A percentile compares a stretch with the other conserved stretches of the same genome.
phyloP scores from a whole-genome alignment of 2,113 vertebrate genomes.

The Pelmatolapia mariae region DNA sequence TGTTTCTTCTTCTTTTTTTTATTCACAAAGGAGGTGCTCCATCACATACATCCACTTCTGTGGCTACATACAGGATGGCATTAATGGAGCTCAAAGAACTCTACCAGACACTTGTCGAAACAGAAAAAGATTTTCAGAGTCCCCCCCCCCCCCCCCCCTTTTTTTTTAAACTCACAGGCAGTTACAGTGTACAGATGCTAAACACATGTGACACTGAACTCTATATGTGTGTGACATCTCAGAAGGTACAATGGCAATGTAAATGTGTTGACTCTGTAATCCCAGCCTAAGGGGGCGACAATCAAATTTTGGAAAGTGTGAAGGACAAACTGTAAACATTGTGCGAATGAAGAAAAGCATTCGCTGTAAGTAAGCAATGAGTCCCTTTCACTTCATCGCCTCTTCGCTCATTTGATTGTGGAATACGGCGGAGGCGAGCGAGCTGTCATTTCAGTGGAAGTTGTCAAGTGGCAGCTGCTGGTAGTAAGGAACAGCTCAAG shows the following conservation, averaged over 20 bases:
- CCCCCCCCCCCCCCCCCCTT: rapidly evolving
- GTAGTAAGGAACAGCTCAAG: slow-evolving; percentile 1
- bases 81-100: neutral
- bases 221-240: neutral
- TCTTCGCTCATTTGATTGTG: neutral
- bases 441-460: neutral
- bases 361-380: neutral
- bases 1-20: neutral
- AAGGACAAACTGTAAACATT: neutral
- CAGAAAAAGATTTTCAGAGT: neutral
- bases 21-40: neutral
- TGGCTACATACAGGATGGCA: neutral
- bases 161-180: neutral
- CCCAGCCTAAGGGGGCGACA: neutral
- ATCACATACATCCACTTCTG: neutral
- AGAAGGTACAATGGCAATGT: neutral
- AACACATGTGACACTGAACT: neutral
- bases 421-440: neutral
- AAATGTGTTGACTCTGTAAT: neutral
- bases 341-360: neutral
- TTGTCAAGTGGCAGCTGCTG: slow-evolving; percentile 13
- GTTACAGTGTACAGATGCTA: neutral
- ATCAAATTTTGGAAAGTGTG: neutral
- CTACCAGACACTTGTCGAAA: neutral
- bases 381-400: neutral